Base-by-base conservation (phyloP, 2,113 vertebrate species). In the Grammomys dolichurus region DNA sequence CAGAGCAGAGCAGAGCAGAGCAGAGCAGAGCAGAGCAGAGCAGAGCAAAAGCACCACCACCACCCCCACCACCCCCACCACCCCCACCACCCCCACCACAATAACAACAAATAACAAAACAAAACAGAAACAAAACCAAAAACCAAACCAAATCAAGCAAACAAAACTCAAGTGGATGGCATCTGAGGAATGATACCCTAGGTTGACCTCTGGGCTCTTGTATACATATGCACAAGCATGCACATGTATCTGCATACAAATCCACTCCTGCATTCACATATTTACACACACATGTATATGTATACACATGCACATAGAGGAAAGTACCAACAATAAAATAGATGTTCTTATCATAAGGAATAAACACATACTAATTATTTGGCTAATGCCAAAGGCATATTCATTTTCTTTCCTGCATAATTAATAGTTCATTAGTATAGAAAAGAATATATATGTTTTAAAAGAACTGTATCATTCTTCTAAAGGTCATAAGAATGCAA, bases 271-370 rank as follows among this genome's bases (percentile, higher is more conserved):
- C 76, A 78, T 14, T 48, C n/a, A 73, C 3, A 4, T 9, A 73
- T n/a, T n/a, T 19, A 19, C 36, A 40, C 19, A 22, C 36, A 73
- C 72, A 73, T 40, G n/a, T 73, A 43, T 73, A 40, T 12, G 22
- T 31, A 22, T 3, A 77, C 46, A 56, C 14, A 33, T 19, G 20
- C 16, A 82, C 17, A 81, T 9, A 82, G 0, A 82, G 67, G 67
- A 58, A 24, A 43, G 11, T 28, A n/a, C 22, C 40, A 58, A 85
- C 28, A 78, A 84, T 58, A 87, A 81, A 84, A 93, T 63, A 19
- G n/a, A 54, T 90, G 40, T 77, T 87, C 77, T 75, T 96, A 22
- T 93, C 16, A 10, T 89, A 40, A 92, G 93, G 67, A 43, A 92
- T 48, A 81, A 67, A 3, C 36, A 43, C 58, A 92, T 77, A 81